Conservation (phyloP, 1,140 invertebrate genomes). For the Schlechtendalia chinensis region DNA sequence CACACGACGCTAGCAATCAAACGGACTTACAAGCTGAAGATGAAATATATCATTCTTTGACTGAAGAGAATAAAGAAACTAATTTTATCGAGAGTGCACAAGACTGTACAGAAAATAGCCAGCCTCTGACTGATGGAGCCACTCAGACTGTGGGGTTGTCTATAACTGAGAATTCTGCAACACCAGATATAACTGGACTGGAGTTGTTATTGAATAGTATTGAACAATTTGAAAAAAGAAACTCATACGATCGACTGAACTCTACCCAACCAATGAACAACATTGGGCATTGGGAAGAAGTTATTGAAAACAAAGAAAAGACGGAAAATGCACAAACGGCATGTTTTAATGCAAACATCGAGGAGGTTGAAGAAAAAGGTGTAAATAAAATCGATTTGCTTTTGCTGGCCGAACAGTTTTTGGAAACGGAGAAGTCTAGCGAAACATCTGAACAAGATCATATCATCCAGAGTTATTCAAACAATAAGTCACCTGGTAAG, state of each 20-base stretch:
- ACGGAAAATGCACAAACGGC: background rate
- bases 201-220: constrained; percentile 41
- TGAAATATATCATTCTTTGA: constrained; percentile 7
- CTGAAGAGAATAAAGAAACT: constrained; percentile 21
- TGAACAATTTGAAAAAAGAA: constrained; percentile 43
- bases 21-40: constrained; percentile 41
- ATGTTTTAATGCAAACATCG: background rate
- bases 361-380: constrained; percentile 42
- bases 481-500: constrained; percentile 27
- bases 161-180: constrained; percentile 15
- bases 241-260: background rate
- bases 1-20: constrained; percentile 35
- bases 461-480: background rate
- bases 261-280: background rate
- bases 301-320: background rate
- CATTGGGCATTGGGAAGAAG: background rate
- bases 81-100: constrained; percentile 5
- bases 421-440: constrained; percentile 40
- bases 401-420: constrained; percentile 45
- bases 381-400: constrained; percentile 44
- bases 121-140: background rate
- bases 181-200: constrained; percentile 35
- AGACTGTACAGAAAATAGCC: background rate
- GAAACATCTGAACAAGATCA: background rate
- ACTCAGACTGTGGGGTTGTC: constrained; percentile 23